Percentiles rank a stretch among this genome's conserved stretches.
phyloP scores from a whole-genome alignment of 2,888 invertebrate genomes.

The Tenthredo notha region DNA sequence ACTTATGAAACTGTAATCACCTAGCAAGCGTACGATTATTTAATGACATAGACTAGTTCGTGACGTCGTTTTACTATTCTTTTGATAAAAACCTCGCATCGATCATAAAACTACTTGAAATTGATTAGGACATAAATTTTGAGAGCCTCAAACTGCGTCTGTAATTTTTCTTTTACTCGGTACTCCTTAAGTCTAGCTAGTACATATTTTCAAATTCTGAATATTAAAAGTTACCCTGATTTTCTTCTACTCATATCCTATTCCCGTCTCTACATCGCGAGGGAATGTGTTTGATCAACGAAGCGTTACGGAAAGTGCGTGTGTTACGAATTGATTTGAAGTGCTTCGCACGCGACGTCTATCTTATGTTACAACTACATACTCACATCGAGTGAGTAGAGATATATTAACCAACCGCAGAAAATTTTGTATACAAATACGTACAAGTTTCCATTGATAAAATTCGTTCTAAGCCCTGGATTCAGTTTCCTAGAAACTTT shows the following conservation, averaged over 20 bases:
- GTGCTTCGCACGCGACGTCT: slow-evolving; percentile 4
- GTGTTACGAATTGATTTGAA: slow-evolving; percentile 41
- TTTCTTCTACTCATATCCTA: slow-evolving; percentile 2
- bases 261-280: neutral
- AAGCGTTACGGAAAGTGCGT: slow-evolving; percentile 42
- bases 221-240: neutral
- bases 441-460: slow-evolving; percentile 8
- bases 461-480: neutral
- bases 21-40: slow-evolving; percentile 1
- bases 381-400: neutral
- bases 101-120: neutral
- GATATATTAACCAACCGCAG: neutral
- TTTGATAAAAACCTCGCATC: neutral
- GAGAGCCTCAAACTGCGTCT: neutral
- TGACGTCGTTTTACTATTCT: neutral
- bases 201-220: neutral
- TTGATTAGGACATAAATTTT: neutral
- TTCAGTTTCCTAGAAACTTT: slow-evolving; percentile 26
- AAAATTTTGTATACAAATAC: slow-evolving; percentile 1
- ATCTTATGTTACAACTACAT: neutral
- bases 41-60: neutral
- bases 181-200: neutral
- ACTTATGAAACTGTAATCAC: slow-evolving; percentile 15
- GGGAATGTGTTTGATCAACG: slow-evolving; percentile 33
- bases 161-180: neutral